A percentile compares a stretch with the other conserved stretches of the same genome.
phyloP scores from a whole-genome alignment of 1,140 invertebrate genomes.

The Ooceraea biroi region DNA sequence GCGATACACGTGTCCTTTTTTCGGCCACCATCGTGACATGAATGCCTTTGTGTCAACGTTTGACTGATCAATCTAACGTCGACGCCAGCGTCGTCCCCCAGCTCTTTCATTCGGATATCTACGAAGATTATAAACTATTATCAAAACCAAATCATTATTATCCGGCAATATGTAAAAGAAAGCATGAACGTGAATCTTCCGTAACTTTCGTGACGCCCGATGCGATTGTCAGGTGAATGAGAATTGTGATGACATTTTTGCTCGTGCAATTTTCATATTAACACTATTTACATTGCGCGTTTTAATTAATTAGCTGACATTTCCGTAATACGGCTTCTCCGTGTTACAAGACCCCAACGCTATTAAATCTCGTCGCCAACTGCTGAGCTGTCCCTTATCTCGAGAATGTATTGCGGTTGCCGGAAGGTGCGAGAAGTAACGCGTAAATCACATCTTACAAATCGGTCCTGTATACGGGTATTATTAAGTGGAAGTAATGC shows the following conservation, averaged over 20 bases:
- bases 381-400: constrained; percentile 20
- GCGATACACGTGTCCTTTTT: constrained; percentile 23
- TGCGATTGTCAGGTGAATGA: too few species aligned
- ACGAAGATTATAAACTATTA: background rate
- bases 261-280: background rate
- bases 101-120: background rate
- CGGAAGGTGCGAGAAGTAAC: constrained; percentile 47
- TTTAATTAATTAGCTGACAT: background rate
- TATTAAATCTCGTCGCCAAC: constrained; percentile 22
- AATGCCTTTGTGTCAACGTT: constrained; percentile 68
- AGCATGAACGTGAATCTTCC: too few species aligned
- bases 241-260: too few species aligned
- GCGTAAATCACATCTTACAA: constrained; percentile 60
- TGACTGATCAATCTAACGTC: constrained; percentile 61
- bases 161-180: too few species aligned
- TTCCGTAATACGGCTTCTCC: background rate
- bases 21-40: constrained; percentile 49
- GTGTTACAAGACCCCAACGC: background rate
- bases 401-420: constrained; percentile 20
- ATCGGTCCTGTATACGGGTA: constrained; percentile 39
- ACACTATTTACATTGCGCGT: background rate
- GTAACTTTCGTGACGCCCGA: too few species aligned
- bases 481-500: constrained; percentile 57
- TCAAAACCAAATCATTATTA: too few species aligned
- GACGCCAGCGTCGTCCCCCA: background rate